These are phyloP conservation scores for Limanda limanda DNA, from an alignment of 2,113 vertebrate species.

Conservation along the genomic window DNA sequence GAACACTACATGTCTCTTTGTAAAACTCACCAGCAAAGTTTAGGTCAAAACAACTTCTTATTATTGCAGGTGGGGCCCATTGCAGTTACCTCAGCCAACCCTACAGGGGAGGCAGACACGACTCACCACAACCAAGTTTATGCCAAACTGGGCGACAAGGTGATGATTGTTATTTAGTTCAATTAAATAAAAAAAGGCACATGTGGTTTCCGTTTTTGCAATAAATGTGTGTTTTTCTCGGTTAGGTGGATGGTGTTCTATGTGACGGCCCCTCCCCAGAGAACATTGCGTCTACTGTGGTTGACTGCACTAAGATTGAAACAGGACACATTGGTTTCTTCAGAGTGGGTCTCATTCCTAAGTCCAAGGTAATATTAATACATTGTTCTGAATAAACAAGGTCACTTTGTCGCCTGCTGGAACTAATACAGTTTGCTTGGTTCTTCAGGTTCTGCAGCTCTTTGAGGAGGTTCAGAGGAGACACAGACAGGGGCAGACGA, in stretches of 20 bases:
- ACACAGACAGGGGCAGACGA: conserved; percentile 65
- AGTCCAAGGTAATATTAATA: conserved; percentile 85
- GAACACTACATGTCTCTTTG: neutral
- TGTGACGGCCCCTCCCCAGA: conserved; percentile 91
- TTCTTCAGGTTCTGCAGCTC: conserved; percentile 86
- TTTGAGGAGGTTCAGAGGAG: conserved; percentile 86
- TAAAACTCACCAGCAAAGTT: neutral
- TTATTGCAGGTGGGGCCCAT: conserved; percentile 89
- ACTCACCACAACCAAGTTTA: conserved; percentile 94
- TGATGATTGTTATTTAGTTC: conserved; percentile 54
- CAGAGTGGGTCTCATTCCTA: conserved; percentile 89
- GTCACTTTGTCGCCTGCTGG: neutral
- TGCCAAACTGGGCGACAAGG: conserved; percentile 90
- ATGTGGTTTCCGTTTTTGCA: neutral
- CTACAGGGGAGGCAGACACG: conserved; percentile 92
- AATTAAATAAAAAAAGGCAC: neutral
- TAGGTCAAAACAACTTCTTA: neutral
- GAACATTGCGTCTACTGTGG: conserved; percentile 91
- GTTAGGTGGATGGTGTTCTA: conserved; percentile 89
- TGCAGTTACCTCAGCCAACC: conserved; percentile 91
- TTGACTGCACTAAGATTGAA: conserved; percentile 92
- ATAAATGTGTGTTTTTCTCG: conserved; percentile 7
- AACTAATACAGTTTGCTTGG: neutral
- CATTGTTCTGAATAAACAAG: neutral
- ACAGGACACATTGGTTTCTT: conserved; percentile 88